These are phyloP conservation scores for Poeciliopsis infans DNA, from an alignment of 2,797 vertebrate genomes.

Conservation along the genomic window DNA sequence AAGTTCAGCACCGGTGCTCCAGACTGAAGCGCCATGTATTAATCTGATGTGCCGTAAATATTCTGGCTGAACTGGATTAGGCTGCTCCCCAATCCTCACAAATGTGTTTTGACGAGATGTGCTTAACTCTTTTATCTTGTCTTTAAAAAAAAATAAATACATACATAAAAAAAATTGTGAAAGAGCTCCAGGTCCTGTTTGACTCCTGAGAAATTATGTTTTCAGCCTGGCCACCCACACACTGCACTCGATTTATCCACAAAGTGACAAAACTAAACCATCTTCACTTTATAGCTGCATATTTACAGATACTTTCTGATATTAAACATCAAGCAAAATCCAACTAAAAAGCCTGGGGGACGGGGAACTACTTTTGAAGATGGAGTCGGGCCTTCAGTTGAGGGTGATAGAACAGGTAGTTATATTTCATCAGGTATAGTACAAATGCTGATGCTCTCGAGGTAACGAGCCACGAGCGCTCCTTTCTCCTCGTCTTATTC, in stretches of 20 bases:
- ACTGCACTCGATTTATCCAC: constrained; percentile 57
- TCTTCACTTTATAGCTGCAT: constrained; percentile 30
- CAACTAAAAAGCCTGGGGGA: constrained; percentile 25
- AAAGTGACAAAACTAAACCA: constrained; percentile 50
- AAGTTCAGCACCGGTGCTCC: constrained; percentile 16
- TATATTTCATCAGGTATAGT: constrained; percentile 67
- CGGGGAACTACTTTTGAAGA: constrained; percentile 51
- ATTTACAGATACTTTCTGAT: constrained; percentile 55
- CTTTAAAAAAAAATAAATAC: background rate
- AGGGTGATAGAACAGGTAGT: constrained; percentile 76
- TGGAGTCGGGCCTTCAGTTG: constrained; percentile 64
- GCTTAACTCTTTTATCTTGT: constrained; percentile 40
- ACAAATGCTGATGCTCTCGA: constrained; percentile 72
- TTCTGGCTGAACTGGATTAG: constrained; percentile 7
- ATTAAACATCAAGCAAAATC: constrained; percentile 75
- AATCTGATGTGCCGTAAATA: background rate
- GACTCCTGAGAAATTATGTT: constrained; percentile 56
- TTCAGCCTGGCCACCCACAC: constrained; percentile 44
- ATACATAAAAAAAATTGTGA: background rate
- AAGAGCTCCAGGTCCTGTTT: constrained; percentile 32
- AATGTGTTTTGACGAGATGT: constrained; percentile 40
- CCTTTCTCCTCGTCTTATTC: constrained; percentile 33
- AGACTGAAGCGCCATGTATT: constrained; percentile 1
- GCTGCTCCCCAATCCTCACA: constrained; percentile 30
- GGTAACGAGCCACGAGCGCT: constrained; percentile 68